These are phyloP conservation scores for Catharus ustulatus DNA, from an alignment of 2,797 vertebrate species.

Conservation along the genomic window DNA sequence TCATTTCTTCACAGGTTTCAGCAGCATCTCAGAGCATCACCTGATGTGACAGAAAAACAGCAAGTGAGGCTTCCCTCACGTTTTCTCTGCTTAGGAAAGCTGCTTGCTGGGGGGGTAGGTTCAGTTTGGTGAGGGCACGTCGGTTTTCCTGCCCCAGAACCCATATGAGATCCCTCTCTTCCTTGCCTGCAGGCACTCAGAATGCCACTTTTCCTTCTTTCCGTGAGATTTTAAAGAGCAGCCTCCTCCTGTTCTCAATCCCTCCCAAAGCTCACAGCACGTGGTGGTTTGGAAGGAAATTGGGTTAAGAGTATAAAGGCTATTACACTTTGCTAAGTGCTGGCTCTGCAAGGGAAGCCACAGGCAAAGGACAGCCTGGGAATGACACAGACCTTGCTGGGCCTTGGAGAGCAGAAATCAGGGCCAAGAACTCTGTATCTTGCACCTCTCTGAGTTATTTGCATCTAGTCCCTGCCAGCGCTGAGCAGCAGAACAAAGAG, in stretches of 20 bases:
- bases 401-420: not conserved
- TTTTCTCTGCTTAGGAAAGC: not conserved
- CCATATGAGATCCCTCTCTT: not conserved
- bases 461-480: not conserved
- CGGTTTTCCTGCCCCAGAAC: not conserved
- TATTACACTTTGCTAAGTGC: constrained; percentile 25
- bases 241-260: constrained; percentile 35
- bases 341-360: not conserved
- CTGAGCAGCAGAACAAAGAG: not conserved
- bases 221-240: constrained; percentile 26
- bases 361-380: not conserved
- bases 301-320: constrained; percentile 47
- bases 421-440: not conserved
- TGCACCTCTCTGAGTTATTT: not conserved
- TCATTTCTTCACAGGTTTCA: not conserved
- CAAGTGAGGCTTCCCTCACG: not conserved
- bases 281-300: constrained; percentile 44
- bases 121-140: not conserved
- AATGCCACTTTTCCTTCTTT: not conserved
- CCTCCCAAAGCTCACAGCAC: constrained; percentile 53
- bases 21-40: not conserved
- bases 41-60: not conserved
- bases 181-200: constrained; percentile 26
- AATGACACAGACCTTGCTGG: not conserved
- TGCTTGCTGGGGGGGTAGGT: not conserved